These are phyloP conservation scores for Melinaea marsaeus DNA, from an alignment of 2,888 invertebrate genomes.

Conservation along the genomic window DNA sequence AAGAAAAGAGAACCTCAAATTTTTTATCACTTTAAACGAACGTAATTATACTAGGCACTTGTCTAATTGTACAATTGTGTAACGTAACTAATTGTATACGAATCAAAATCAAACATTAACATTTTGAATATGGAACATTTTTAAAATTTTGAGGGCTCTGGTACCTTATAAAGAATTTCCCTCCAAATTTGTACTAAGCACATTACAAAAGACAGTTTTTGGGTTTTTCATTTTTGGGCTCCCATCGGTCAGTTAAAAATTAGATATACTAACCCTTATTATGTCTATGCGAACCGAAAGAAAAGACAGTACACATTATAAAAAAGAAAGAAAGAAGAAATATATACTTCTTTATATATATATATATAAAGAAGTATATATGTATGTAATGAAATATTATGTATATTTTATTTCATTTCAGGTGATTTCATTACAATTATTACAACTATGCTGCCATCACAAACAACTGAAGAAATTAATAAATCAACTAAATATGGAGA, in stretches of 20 bases:
- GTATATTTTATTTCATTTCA: too few relatives aligned
- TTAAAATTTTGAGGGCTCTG: neutral
- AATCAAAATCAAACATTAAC: neutral
- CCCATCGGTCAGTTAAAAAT: neutral
- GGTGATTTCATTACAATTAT: neutral
- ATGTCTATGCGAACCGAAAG: neutral
- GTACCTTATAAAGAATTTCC: neutral
- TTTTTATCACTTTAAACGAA: neutral
- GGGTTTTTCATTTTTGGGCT: neutral
- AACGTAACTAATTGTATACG: too few relatives aligned
- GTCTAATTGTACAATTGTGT: neutral
- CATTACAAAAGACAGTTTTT: neutral
- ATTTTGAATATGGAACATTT: neutral
- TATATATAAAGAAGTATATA: neutral
- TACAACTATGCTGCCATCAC: neutral
- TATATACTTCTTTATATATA: neutral
- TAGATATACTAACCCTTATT: neutral
- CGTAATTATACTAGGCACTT: neutral
- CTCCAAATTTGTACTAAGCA: neutral
- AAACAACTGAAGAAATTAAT: neutral
- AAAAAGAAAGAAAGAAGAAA: too few relatives aligned
- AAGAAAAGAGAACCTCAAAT: neutral
- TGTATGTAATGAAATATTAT: neutral
- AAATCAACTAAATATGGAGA: neutral
- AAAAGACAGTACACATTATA: neutral